Base-by-base conservation (phyloP, 2,113 vertebrate species). In the Chlamydotis undulata region DNA sequence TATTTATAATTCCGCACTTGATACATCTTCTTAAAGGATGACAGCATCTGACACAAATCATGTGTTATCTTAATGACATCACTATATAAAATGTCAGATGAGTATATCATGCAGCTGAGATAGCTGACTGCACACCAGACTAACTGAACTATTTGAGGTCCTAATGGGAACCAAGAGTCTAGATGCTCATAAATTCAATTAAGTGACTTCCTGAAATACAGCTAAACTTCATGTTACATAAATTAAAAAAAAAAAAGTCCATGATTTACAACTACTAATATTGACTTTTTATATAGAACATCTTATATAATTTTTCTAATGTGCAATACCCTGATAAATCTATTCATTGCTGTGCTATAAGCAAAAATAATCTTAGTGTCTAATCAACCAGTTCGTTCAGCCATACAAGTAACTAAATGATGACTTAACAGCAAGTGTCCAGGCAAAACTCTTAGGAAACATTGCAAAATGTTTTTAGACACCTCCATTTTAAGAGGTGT, bases 11-110 rank as follows among this genome's bases (percentile, higher is more conserved):
- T 80, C 77, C 83, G 59, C 19, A n/a, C 31, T 85, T 88, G 45
- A 41, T 85, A 39, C 11, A 31, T 69, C 60, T 61, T 70, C 70
- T 50, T 47, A 41, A 90, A 90, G 59, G 50, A 59, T 95, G 84
- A 92, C 59, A 83, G 41, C 82, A 90, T 86, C 76, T 70, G 55
- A 90, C 68, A 81, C 50, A 94, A 95, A 89, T 95, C 57, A 57
- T 57, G 64, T 53, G 50, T 77, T 90, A 90, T 19, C 63, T 39
- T 77, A 85, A 80, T 86, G 85, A 90, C 76, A 93, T 80, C 88
- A 90, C 21, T 71, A 13, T 5, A 39, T 31, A 70, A 92, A 80
- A 59, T 0, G 0, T 47, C 76, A 74, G 50, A 65, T 39, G 52
- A 65, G 60, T 52, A 23, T 22, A 67, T 80, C 56, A 90, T 9